Base-by-base conservation (phyloP, 37 sponge, comb jelly and placozoan species). In the Bolinopsis microptera region DNA sequence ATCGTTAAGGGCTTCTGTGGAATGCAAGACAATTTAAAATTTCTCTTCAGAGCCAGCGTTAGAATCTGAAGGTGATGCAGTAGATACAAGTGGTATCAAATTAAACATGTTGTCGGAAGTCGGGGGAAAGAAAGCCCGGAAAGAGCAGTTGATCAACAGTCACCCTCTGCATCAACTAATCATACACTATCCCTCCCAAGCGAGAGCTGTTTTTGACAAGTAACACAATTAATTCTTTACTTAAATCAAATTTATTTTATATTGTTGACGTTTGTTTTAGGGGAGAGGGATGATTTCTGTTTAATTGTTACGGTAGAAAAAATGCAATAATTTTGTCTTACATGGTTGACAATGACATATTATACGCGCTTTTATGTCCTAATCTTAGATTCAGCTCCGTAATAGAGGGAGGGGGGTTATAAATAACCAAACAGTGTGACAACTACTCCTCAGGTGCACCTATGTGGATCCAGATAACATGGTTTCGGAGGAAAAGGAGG, bases 151-250 rank as follows among this genome's bases (percentile, higher is more conserved):
- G 61, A 48, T 48, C 5, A 5, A 48, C 13, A 48, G 61, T 18
- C 61, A 86, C 3, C 90, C 90, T 41, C 48, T 86, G 8, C 90
- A 86, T 26, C 41, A 41, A 26, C 61, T 86, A 0, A 86, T 86
- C 48, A 86, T 86, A 0, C 90, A 40, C n/a, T 86, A 86, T 30
- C 90, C 90, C 0, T 40, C 34, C 28, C 90, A 86, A 86, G 90
- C 90, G 3, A 38, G 35, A 23, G 27, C 27, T 38, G 8, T 86
- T 0, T 86, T 86, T 27, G 90, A 86, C 31, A 86, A 38, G 90
- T 86, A 40, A 86, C n/a, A n/a, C n/a, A n/a, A n/a, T n/a, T n/a
- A n/a, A n/a, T n/a, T n/a, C n/a, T n/a, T n/a, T n/a, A n/a, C n/a
- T n/a, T n/a, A n/a, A n/a, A n/a, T n/a, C n/a, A n/a, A n/a, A n/a